Conservation (phyloP, 2,797 vertebrate species). For the Aplochiton taeniatus region DNA sequence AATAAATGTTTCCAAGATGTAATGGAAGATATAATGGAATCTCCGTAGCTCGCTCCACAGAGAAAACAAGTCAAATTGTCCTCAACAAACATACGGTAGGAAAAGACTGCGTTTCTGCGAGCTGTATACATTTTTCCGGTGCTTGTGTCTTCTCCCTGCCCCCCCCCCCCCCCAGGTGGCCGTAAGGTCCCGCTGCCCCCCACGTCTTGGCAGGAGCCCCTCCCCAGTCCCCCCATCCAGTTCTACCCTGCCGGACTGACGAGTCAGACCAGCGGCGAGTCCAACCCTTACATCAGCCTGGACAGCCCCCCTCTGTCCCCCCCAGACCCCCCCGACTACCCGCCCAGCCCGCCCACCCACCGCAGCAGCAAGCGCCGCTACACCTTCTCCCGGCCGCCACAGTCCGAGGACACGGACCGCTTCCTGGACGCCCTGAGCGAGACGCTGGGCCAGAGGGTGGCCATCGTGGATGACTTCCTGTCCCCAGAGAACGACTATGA, state of each 20-base stretch:
- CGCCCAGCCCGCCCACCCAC: constrained; percentile 76
- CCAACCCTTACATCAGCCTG: constrained; percentile 94
- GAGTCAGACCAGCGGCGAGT: constrained; percentile 89
- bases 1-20: too few relatives aligned
- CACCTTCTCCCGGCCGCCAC: constrained; percentile 88
- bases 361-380: constrained; percentile 84
- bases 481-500: constrained; percentile 97
- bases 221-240: constrained; percentile 74
- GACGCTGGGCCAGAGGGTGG: constrained; percentile 88
- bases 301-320: constrained; percentile 89
- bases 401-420: constrained; percentile 90
- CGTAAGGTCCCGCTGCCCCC: constrained; percentile 65
- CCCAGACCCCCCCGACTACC: constrained; percentile 76
- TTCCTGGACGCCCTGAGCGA: constrained; percentile 92
- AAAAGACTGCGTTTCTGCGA: too few relatives aligned
- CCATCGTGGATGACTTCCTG: constrained; percentile 91
- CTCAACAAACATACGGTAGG: too few relatives aligned
- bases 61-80: too few relatives aligned
- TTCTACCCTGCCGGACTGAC: constrained; percentile 82
- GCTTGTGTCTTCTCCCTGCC: not conserved
- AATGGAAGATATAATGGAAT: too few relatives aligned
- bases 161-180: constrained; percentile 56
- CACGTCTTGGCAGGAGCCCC: constrained; percentile 80
- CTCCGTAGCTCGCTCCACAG: too few relatives aligned
- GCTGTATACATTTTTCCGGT: not conserved